A percentile compares a stretch with the other conserved stretches of the same genome.
These are phyloP conservation scores for Prolemur simus DNA, from an alignment of 2,113 vertebrate species.

Conservation along the genomic window DNA sequence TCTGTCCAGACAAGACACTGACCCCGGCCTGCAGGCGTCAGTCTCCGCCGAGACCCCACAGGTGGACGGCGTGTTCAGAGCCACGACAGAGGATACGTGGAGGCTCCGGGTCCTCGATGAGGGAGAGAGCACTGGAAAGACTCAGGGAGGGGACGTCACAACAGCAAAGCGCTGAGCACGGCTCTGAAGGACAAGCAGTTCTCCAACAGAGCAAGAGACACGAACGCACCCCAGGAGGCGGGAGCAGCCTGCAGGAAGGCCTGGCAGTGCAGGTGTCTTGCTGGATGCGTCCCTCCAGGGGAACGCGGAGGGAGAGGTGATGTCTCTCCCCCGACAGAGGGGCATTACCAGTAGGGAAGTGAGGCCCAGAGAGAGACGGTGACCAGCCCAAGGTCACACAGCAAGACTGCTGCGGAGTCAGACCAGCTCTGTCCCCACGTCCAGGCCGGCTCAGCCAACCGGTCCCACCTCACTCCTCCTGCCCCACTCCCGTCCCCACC, in stretches of 20 bases:
- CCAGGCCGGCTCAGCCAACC: rapidly evolving
- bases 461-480: background rate
- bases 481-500: background rate
- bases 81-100: background rate
- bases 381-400: background rate
- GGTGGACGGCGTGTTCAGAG: background rate
- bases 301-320: rapidly evolving
- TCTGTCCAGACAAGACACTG: background rate
- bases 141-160: background rate
- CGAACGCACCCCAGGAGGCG: background rate
- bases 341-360: background rate
- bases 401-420: background rate
- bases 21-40: background rate
- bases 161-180: background rate
- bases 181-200: background rate
- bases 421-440: background rate
- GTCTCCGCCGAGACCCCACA: background rate
- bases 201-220: background rate
- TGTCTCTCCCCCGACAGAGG: background rate
- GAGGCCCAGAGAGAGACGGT: background rate
- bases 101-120: background rate
- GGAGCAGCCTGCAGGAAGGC: background rate
- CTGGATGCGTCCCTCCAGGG: background rate
- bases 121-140: background rate
- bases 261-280: background rate